Percentiles rank a stretch among this genome's conserved stretches.
These are phyloP conservation scores for Halichoerus grypus DNA, from an alignment of 2,113 vertebrate genomes.

Conservation along the genomic window DNA sequence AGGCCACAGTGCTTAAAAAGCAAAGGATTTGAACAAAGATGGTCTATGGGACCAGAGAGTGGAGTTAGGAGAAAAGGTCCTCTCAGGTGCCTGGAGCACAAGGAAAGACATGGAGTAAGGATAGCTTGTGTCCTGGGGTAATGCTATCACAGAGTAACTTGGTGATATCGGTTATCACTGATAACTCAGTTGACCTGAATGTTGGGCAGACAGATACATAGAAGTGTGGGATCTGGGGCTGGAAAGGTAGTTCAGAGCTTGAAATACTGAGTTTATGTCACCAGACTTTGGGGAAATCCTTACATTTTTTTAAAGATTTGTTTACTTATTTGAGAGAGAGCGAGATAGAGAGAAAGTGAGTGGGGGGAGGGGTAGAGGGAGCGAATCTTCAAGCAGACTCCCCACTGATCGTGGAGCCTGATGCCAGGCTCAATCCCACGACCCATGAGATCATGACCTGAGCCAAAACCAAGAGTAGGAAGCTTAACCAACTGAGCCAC, in stretches of 20 bases:
- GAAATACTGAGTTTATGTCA: not conserved
- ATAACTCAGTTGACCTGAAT: not conserved
- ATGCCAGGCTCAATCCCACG: not conserved
- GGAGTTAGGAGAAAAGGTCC: not conserved
- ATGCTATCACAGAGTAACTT: not conserved
- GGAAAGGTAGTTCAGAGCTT: not conserved
- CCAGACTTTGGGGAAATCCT: not conserved
- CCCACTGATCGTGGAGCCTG: not conserved
- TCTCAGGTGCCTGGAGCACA: not conserved
- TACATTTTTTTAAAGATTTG: not conserved
- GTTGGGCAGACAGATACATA: not conserved
- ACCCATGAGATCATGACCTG: not conserved
- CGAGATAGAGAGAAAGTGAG: too few relatives aligned
- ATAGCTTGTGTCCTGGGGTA: not conserved
- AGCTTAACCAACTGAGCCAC: not conserved
- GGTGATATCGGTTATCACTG: not conserved
- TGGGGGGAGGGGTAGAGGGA: not conserved
- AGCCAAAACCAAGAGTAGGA: not conserved
- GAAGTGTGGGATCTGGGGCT: not conserved
- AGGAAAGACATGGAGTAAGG: not conserved
- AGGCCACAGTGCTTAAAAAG: not conserved
- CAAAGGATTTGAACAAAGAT: not conserved
- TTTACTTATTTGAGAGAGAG: not conserved
- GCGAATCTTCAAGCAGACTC: not conserved
- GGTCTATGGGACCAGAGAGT: not conserved